These are phyloP conservation scores for Rhodinocichla rosea DNA, from an alignment of 2,113 vertebrate species.

Conservation along the genomic window DNA sequence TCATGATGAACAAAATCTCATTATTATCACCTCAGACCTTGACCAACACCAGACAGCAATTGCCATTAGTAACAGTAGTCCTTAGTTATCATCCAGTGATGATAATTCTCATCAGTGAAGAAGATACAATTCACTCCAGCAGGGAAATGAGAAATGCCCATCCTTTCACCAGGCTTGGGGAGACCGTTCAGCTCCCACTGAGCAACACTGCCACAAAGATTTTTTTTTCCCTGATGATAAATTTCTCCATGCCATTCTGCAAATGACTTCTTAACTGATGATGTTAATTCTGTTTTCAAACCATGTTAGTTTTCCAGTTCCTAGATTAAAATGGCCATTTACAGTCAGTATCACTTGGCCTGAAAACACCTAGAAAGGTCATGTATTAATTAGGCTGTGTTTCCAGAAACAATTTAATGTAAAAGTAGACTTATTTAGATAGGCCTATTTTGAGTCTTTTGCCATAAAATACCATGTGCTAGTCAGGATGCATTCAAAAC, in stretches of 20 bases:
- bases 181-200: fast-evolving
- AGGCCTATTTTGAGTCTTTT: background rate
- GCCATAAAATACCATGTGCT: background rate
- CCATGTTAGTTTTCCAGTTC: background rate
- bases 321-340: background rate
- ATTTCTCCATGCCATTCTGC: background rate
- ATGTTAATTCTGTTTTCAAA: background rate
- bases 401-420: background rate
- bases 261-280: background rate
- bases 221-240: background rate
- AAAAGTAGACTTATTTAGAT: background rate
- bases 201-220: background rate
- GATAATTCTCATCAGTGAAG: background rate
- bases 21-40: background rate
- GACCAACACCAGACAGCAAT: background rate
- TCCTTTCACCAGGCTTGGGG: background rate
- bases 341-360: background rate
- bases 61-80: background rate
- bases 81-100: background rate
- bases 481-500: background rate
- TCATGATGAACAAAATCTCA: background rate
- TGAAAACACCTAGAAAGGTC: background rate
- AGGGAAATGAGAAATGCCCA: background rate
- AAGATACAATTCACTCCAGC: background rate
- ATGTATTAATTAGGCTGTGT: background rate